Base-by-base conservation (phyloP, 1,140 invertebrate genomes). In the Drosophila leontia region DNA sequence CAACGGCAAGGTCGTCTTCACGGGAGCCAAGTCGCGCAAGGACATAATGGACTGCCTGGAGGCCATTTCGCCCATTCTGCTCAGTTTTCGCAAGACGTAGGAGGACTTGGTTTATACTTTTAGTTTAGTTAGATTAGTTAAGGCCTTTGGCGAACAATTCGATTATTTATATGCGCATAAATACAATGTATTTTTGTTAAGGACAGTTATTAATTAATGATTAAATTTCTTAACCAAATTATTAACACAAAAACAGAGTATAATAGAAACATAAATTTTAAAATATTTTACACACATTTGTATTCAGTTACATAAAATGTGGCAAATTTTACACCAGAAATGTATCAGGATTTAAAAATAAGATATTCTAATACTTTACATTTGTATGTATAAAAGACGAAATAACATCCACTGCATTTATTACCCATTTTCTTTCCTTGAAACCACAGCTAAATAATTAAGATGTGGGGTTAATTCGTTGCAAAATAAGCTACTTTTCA, bases 1-100 rank as follows among this genome's bases (percentile, higher is more conserved):
- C 1, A 99, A 98, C 94, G 99, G 99, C 59, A 99, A 99, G 95
- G 96, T 99, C 72, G 98, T 99, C 3, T 95, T 99, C 57, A 99
- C 98, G 93, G 98, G 99, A 81, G 98, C 98, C 44, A 99, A 99
- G 94, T 96, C 97, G 48, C 94, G 97, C 74, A 94, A 95, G 87
- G 98, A 99, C 93, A 98, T 99, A 37, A 96, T 97, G 93, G 98
- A 99, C 93, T 98, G 98, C 32, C 95, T 99, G 86, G 97, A 98
- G 80, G 97, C 98, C 90, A 99, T 99, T 83, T 99, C 99, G 93
- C 98, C 98, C 9, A 99, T 99, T 91, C 93, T 99, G 59, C 97
- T 98, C 92, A 98, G 98, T 93, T 99, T 99, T 92, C 96, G 97
- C 81, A 99, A 99, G 79, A 95, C 95, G 80, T 96, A 90, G 59